A percentile compares a stretch with the other conserved stretches of the same genome.
These are phyloP conservation scores for Anastrepha ludens DNA, from an alignment of 1,140 invertebrate species.

Conservation along the genomic window DNA sequence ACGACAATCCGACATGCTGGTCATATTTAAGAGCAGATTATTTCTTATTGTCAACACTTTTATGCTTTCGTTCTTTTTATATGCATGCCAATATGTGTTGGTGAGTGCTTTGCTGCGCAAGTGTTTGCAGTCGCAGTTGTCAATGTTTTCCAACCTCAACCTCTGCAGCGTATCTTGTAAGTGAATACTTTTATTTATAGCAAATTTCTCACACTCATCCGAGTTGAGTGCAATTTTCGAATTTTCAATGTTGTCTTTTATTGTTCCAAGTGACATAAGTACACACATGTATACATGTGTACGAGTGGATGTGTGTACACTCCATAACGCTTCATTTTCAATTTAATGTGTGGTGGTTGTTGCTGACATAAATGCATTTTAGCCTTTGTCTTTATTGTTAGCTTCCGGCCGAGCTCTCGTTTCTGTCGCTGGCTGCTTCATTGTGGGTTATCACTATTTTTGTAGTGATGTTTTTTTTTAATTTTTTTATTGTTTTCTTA, in stretches of 20 bases:
- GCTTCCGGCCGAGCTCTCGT: neutral
- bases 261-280: neutral
- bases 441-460: neutral
- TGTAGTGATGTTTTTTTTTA: neutral
- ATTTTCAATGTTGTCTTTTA: conserved; percentile 22
- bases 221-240: conserved; percentile 4
- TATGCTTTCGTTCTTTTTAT: no score
- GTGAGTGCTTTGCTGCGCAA: neutral
- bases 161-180: neutral
- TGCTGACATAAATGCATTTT: conserved; percentile 6
- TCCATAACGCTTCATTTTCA: neutral
- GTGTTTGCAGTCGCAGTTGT: neutral
- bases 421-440: neutral
- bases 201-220: neutral
- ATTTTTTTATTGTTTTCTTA: no score
- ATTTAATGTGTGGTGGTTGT: conserved; percentile 30
- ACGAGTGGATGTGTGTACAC: neutral
- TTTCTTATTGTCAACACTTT: no score
- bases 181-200: conserved; percentile 9
- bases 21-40: no score
- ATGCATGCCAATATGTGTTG: neutral
- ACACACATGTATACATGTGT: neutral
- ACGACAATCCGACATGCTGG: no score
- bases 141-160: neutral
- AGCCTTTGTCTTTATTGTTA: conserved; percentile 35